Evolutionary conservation across 2,888 invertebrate genomes (phyloP), one percentile per base, ranked within the genome.

Genomic region (Zygaena filipendulae): DNA sequence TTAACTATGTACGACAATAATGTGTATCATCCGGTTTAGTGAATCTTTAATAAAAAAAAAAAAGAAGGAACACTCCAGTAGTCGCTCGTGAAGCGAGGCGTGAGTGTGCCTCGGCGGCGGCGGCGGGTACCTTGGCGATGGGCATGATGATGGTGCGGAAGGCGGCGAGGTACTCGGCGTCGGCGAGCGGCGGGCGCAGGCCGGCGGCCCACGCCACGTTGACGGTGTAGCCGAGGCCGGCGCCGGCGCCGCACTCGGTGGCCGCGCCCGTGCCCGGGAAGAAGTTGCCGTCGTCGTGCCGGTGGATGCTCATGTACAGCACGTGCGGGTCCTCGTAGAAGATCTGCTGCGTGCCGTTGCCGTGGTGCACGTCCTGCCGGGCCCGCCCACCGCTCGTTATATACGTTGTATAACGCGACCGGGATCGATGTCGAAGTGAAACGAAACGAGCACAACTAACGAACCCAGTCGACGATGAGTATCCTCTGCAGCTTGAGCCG

Each of bases 191-290:
- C 25, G 96, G 96, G 58, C 84, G 85, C 35, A 95, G 74, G 8
- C 91, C 92, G 13, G 95, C 94, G 22, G 92, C 90, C 93, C 97
- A 99, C 4, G 97, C 92, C 35, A 99, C 86, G 81, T 99, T 99
- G 22, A 99, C 93, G 66, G 94, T 97, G 82, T 87, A 96, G 29
- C 98, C 98, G 36, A 91, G 75, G 2, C 96, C 97, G 36, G 90
- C 84, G 37, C 92, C 95, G 6, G 87, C 84, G 34, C 97, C 97
- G 70, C 94, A 92, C 85, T 97, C 98, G 29, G 86, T 87, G 21
- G 94, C 92, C 25, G 94, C 94, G 33, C 99, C 99, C 2, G 99
- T 99, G 39, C 98, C 99, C n/a, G 98, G 98, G 82, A 98, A 98
- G 81, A 98, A 98, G 79, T 97, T 97, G 16, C 98, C 99, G 67